Evolutionary conservation across 2,113 vertebrate genomes (phyloP).

Genomic region (Amphiprion percula): DNA sequence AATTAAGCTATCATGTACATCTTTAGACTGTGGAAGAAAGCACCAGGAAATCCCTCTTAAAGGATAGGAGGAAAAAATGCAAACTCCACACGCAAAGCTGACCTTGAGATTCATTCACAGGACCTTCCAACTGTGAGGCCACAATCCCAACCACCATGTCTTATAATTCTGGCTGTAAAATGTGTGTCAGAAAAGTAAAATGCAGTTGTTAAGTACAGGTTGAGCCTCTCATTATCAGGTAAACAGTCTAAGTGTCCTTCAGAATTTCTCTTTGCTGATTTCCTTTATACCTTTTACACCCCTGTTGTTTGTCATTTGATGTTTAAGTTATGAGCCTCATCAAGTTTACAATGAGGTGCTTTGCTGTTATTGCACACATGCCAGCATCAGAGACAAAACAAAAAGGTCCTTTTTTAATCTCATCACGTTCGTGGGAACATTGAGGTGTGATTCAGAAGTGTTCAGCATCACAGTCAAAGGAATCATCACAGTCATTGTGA

Average conservation of each 20-base stretch:
- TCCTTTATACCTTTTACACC: neutral
- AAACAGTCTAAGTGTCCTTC: neutral
- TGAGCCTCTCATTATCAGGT: neutral
- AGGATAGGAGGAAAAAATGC: too few relatives aligned
- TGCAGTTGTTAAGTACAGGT: too few relatives aligned
- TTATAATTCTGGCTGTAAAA: too few relatives aligned
- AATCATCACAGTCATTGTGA: neutral
- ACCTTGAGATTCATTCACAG: too few relatives aligned
- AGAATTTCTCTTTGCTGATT: neutral
- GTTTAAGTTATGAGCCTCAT: constrained; percentile 9
- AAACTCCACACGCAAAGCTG: too few relatives aligned
- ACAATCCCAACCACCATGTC: too few relatives aligned
- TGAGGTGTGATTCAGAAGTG: constrained; percentile 12
- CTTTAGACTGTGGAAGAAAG: too few relatives aligned
- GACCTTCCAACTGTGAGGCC: too few relatives aligned
- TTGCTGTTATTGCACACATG: constrained; percentile 8
- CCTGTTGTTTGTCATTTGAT: neutral
- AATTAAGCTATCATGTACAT: too few relatives aligned
- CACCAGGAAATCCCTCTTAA: too few relatives aligned
- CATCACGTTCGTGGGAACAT: constrained; percentile 11
- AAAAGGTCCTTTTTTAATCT: constrained; percentile 34
- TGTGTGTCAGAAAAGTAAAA: too few relatives aligned
- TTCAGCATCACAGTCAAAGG: constrained; percentile 1
- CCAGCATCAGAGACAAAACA: constrained; percentile 1
- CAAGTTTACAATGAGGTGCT: constrained; percentile 36